phyloP scores from a whole-genome alignment of 53 echinoderm and acorn worm species.

The Paracentrotus lividus region DNA sequence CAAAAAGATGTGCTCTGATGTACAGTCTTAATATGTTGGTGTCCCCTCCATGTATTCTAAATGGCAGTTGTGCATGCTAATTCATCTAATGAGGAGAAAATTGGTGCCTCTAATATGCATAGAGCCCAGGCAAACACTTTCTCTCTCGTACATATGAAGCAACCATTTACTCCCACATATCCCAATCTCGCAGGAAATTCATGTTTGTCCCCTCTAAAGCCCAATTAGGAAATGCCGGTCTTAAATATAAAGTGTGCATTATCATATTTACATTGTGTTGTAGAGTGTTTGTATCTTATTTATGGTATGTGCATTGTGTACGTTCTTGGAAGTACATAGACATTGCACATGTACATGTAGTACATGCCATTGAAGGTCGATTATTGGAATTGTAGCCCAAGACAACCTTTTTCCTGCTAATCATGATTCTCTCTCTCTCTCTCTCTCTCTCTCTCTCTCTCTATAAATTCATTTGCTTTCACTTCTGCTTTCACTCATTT shows the following conservation, averaged over 20 bases:
- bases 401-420: background rate
- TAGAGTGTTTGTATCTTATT: too few relatives aligned
- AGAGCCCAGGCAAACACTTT: conserved; percentile 17
- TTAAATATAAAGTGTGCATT: background rate
- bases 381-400: conserved; percentile 17
- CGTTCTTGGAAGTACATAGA: too few relatives aligned
- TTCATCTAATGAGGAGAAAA: conserved; percentile 31
- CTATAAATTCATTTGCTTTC: background rate
- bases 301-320: background rate
- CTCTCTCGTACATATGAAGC: background rate
- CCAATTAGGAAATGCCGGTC: conserved; percentile 22
- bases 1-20: background rate
- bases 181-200: background rate
- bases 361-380: background rate
- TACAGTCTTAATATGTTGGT: too few relatives aligned
- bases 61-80: background rate
- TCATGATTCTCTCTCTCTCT: background rate
- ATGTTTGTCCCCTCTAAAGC: background rate
- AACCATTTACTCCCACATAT: conserved; percentile 16
- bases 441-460: background rate
- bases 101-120: conserved; percentile 10
- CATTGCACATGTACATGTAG: too few relatives aligned
- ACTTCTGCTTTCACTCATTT: background rate
- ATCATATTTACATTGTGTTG: background rate
- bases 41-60: background rate